phyloP scores from a whole-genome alignment of 1,140 invertebrate species.

The Plectrocnemia conspersa region DNA sequence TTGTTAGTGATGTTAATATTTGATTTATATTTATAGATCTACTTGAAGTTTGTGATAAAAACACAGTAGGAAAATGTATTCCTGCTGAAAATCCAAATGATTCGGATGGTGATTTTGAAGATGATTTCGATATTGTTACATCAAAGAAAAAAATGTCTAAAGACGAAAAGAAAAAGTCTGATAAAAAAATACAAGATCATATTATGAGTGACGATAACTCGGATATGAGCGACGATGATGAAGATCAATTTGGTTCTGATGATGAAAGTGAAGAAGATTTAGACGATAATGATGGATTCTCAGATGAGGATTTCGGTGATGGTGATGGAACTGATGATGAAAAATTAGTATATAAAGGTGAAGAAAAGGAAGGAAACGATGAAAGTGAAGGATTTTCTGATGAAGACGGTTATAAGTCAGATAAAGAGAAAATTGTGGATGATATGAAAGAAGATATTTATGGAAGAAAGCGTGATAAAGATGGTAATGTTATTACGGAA shows the following conservation, averaged over 20 bases:
- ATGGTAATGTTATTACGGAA: slow-evolving; percentile 68
- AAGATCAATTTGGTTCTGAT: slow-evolving; percentile 32
- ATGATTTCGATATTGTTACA: slow-evolving; percentile 54
- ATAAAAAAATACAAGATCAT: slow-evolving; percentile 26
- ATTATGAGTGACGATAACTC: slow-evolving; percentile 26
- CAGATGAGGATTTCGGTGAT: slow-evolving; percentile 36
- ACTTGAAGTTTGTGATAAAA: slow-evolving; percentile 73
- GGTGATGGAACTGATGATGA: slow-evolving; percentile 44
- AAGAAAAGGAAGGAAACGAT: slow-evolving; percentile 31
- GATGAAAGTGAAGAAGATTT: slow-evolving; percentile 30
- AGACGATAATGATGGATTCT: slow-evolving; percentile 35
- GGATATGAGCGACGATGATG: slow-evolving; percentile 35
- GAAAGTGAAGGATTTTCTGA: slow-evolving; percentile 26
- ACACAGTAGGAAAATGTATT: slow-evolving; percentile 60
- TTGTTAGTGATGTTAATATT: neutral
- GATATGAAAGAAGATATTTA: slow-evolving; percentile 88
- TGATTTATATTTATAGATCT: slow-evolving; percentile 53
- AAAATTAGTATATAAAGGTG: slow-evolving; percentile 39
- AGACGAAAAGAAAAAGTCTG: slow-evolving; percentile 30
- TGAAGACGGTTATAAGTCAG: slow-evolving; percentile 27
- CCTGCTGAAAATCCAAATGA: slow-evolving; percentile 59
- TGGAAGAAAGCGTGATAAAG: slow-evolving; percentile 73
- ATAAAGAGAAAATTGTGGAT: slow-evolving; percentile 38
- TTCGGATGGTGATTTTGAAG: slow-evolving; percentile 61
- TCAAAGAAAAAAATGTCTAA: slow-evolving; percentile 40